A percentile compares a stretch with the other conserved stretches of the same genome.
phyloP scores from a whole-genome alignment of 1,140 invertebrate genomes.

The Drosophila teissieri region DNA sequence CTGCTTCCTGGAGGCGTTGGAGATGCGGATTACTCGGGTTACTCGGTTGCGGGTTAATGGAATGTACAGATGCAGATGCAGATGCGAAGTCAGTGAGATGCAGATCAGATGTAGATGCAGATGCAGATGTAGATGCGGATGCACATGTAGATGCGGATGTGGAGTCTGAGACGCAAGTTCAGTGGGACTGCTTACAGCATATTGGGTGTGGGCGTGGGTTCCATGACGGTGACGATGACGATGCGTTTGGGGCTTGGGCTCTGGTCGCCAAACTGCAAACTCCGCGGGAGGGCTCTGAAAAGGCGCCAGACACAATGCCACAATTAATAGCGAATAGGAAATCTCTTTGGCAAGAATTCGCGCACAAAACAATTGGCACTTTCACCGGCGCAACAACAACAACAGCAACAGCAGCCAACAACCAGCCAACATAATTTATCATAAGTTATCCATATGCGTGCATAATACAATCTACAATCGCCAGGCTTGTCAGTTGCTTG shows the following conservation, averaged over 20 bases:
- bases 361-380: slow-evolving; percentile 66
- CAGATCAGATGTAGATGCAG: slow-evolving; percentile 20
- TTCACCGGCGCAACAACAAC: slow-evolving; percentile 46
- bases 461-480: slow-evolving; percentile 29
- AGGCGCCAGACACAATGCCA: slow-evolving; percentile 37
- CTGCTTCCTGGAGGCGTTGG: slow-evolving; percentile 63
- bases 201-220: slow-evolving; percentile 57
- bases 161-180: slow-evolving; percentile 28
- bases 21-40: slow-evolving; percentile 23
- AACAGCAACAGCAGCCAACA: no score
- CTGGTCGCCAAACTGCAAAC: slow-evolving; percentile 6
- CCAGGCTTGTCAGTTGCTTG: slow-evolving; percentile 35
- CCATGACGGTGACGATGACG: slow-evolving; percentile 32
- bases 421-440: slow-evolving; percentile 70
- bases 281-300: slow-evolving; percentile 29
- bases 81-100: slow-evolving; percentile 39
- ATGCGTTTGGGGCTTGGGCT: background rate
- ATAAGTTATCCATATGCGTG: slow-evolving; percentile 40
- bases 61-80: slow-evolving; percentile 58
- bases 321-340: slow-evolving; percentile 71
- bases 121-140: slow-evolving; percentile 31
- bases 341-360: slow-evolving; percentile 68
- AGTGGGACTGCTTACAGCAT: slow-evolving; percentile 66
- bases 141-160: slow-evolving; percentile 27
- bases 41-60: slow-evolving; percentile 43